Evolutionary conservation across 2,888 invertebrate genomes (phyloP).

Genomic region (Papilio demoleus): DNA sequence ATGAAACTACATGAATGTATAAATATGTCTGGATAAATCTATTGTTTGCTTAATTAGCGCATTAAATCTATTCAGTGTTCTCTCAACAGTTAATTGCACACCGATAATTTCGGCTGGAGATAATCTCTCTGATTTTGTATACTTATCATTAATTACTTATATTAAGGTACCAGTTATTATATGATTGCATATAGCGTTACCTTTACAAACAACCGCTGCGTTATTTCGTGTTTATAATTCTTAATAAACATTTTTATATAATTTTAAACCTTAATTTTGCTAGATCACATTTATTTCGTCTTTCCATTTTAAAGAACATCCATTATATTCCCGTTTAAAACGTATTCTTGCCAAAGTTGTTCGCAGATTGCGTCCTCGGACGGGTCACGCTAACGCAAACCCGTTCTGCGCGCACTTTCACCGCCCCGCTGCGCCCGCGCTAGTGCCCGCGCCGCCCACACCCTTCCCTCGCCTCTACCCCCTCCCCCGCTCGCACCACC

Average conservation of each 20-base stretch:
- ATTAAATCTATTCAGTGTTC: slow-evolving; percentile 22
- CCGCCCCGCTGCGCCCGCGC: slow-evolving; percentile 70
- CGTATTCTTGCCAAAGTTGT: slow-evolving; percentile 59
- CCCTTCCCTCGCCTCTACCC: slow-evolving; percentile 65
- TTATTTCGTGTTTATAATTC: not conserved
- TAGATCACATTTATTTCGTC: not conserved
- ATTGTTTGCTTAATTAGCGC: slow-evolving; percentile 26
- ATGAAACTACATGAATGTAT: not conserved
- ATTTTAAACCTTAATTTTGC: not conserved
- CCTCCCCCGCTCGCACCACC: slow-evolving; percentile 46
- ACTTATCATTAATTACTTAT: slow-evolving; percentile 27
- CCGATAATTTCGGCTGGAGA: slow-evolving; percentile 15
- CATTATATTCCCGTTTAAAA: slow-evolving; percentile 29
- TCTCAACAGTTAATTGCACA: slow-evolving; percentile 20
- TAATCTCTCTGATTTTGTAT: slow-evolving; percentile 16
- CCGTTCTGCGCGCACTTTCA: slow-evolving; percentile 79
- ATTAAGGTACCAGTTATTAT: slow-evolving; percentile 26
- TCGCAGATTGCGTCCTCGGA: slow-evolving; percentile 73
- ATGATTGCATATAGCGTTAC: slow-evolving; percentile 27
- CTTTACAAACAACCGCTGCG: slow-evolving; percentile 7
- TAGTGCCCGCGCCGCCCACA: slow-evolving; percentile 62
- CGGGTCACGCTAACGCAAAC: slow-evolving; percentile 80
- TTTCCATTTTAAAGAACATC: not conserved
- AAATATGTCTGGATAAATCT: slow-evolving; percentile 2
- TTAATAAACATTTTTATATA: slow-evolving; percentile 4